Base-by-base conservation (phyloP, 2,113 vertebrate genomes). In the Amia ocellicauda region DNA sequence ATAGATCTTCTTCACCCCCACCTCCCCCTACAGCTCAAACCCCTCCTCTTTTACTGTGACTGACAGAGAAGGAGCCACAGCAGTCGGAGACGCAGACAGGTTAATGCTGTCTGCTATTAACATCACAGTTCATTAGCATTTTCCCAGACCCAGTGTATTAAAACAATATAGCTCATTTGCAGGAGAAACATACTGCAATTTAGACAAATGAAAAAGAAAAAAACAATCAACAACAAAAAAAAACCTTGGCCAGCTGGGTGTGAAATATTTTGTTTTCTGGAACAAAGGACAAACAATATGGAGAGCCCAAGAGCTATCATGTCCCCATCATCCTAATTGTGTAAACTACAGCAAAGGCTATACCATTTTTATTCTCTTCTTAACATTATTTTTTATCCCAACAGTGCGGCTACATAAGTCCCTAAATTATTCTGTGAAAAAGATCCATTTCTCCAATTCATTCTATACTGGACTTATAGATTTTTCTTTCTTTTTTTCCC, bases 91-190 rank as follows among this genome's bases (percentile, higher is more conserved):
- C 78, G 74, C 62, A 67, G 72, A 62, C 72, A 66, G 68, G 68
- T 83, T 79, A 79, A 84, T 81, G 78, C 78, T 75, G 66, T 68
- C 71, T 14, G 55, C 67, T 71, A 79, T 84, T 82, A 79, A 69
- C 78, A 82, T 72, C 76, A 75, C 41, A 74, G 71, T 71, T 73
- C 79, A 80, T 81, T 80, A 83, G 77, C 23, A 58, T 68, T 68
- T 42, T 24, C 5, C n/a, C n/a, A n/a, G n/a, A n/a, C n/a, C n/a
- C 45, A 73, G 66, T 77, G 74, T 68, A 75, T 78, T 77, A 79
- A 74, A 75, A 77, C 68, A 67, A 63, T 58, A 66, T 56, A 63
- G 72, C 71, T 76, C 78, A 72, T 80, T 77, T 68, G 69, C 64
- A 26, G 19, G 63, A 49, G 62, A 69, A 61, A 66, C 41, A 66